Evolutionary conservation across 2,113 vertebrate species (phyloP), one percentile per base, ranked within the genome.

Genomic region (Triplophysa siluroides): DNA sequence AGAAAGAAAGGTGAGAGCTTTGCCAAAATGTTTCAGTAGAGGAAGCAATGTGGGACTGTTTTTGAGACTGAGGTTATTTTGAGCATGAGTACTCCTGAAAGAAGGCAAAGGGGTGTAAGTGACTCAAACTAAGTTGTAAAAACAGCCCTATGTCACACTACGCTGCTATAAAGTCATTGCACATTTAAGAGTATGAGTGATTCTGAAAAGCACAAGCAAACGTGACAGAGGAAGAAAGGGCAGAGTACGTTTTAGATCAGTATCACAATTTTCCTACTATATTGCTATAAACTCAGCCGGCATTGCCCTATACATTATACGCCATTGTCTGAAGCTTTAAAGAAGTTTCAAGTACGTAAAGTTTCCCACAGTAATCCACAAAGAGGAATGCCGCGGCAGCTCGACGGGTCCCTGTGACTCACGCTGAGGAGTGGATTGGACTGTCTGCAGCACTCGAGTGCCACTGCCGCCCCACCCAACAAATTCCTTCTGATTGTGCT

Each of bases 401-500:
- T 93, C 88, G 86, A 84, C 87, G 86, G 85, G 89, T 91, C 88
- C 89, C 83, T 89, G 86, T 90, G 85, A 89, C 86, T 87, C 86
- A 88, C 85, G 85, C 86, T 84, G 81, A 84, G 86, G 83, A 81
- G 86, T 85, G 85, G 76, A 79, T 61, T 64, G 81, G 78, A 75
- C 85, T 81, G 76, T 78, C 74, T 71, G 78, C 76, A 83, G 82
- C 85, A 79, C 86, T 89, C 85, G 90, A 90, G 89, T 91, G 88
- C 91, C 90, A 91, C 86, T 88, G 87, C 84, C 83, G 88, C 91
- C 90, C 90, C 91, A 92, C 92, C 91, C 90, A 84, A 86, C 65
- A 87, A 89, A 93, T 92, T 92, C 92, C 90, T 79, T 85, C 86
- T 90, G 83, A 83, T 89, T 85, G 78, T 86, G 78, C 64, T 41